Evolutionary conservation across 2,888 invertebrate genomes (phyloP), one percentile per base, ranked within the genome.

Genomic region (Lucinisca nassula): DNA sequence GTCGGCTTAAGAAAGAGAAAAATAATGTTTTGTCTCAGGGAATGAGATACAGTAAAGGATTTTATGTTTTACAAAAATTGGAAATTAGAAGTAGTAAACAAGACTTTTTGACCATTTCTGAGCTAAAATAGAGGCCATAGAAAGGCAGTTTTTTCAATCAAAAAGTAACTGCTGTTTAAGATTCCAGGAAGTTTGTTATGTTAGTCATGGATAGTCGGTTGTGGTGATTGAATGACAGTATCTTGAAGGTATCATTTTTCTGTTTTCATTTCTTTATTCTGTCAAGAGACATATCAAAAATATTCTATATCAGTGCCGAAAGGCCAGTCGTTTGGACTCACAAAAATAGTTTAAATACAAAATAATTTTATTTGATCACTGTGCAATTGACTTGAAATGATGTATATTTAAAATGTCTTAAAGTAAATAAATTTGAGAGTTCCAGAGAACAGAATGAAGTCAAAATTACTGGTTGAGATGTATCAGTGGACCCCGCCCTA

Each of bases 401-500:
- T 24, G 61, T 61, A 10, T 61, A 61, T 24, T 61, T 51, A 21
- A 61, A 61, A 61, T 61, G 61, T 61, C 61, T 61, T 61, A 61
- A 61, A 61, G 2, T 61, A 27, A 61, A 61, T 61, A 27, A 61
- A 61, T 61, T 61, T 61, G 61, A 45, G 61, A 61, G 24, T 61
- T 61, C 61, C 61, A 61, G 61, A 61, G 61, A 51, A 61, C 61
- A 61, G 61, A 61, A 61, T 10, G 61, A 61, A 61, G 61, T 30
- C 8, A 61, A 24, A 27, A 30, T 61, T 27, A 30, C 30, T 27
- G 24, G 61, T 27, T 61, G 30, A 61, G 27, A 61, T 61, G 8
- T 24, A 61, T 61, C 61, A 61, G 61, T 14, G 21, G 2, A 6
- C 8, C 17, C 21, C n/a, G n/a, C n/a, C n/a, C n/a, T n/a, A n/a